Base-by-base conservation (phyloP, 2,888 invertebrate species). In the Scaptomyza tumidula region DNA sequence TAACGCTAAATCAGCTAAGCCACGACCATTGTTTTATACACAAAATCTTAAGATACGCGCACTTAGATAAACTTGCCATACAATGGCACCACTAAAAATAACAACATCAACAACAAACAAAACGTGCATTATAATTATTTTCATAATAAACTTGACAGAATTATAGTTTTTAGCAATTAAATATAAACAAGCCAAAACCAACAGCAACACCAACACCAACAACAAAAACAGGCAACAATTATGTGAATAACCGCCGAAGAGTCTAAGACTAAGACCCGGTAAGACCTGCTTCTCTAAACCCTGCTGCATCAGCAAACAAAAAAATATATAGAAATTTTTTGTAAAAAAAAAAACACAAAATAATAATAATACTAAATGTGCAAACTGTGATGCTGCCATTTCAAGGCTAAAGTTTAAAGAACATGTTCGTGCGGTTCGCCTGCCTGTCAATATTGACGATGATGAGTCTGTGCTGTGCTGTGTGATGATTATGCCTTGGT, bases 111-210 rank as follows among this genome's bases (percentile, higher is more conserved):
- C 54, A 59, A 55, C 58, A 53, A 54, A 37, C 14, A 71, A 67
- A 83, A 74, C 86, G 78, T 84, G 88, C 81, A 85, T 86, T 86
- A 86, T 85, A 85, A 85, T 85, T 85, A 85, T 85, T 86, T 88
- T 86, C 85, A 85, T 85, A 85, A 85, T 88, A 85, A 88, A 88
- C 89, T 85, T 88, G 88, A 88, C 89, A 85, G 85, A 85, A 85
- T 86, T 85, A 88, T 85, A 88, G 89, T 88, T 88, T 88, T 81
- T 70, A 88, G 89, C 88, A 88, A 85, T 88, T 85, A 85, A 88
- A 85, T 81, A 86, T 86, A 84, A 87, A 60, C 82, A 85, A 73
- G 67, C 41, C 41, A 16, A 37, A 37, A n/a, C 55, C 50, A n/a
- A 37, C 6, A 37, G 10, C 37, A 37, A 37, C 37, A 75, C 19